phyloP scores from a whole-genome alignment of 2,113 vertebrate genomes.

The Lates calcarifer region DNA sequence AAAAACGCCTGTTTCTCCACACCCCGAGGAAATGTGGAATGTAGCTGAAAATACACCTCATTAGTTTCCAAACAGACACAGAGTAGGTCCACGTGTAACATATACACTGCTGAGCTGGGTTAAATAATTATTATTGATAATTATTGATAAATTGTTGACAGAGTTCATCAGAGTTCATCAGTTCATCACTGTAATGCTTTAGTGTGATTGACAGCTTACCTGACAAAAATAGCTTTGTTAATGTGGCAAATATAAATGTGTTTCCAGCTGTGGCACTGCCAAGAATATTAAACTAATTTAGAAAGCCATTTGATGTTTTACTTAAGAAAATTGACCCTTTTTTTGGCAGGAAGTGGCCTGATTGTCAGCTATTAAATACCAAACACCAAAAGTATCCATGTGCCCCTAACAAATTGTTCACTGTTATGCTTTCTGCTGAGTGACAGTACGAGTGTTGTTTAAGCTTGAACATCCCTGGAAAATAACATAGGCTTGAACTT shows the following conservation, averaged over 20 bases:
- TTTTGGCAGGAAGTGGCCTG: too few relatives aligned
- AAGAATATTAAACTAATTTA: not conserved
- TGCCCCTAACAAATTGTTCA: not conserved
- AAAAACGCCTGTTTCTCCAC: slow-evolving; percentile 30
- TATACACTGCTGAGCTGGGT: not conserved
- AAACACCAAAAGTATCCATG: not conserved
- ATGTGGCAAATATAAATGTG: not conserved
- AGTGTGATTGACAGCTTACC: not conserved
- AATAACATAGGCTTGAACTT: too few relatives aligned
- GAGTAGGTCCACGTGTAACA: not conserved
- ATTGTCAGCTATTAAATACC: too few relatives aligned
- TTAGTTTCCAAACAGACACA: slow-evolving; percentile 30
- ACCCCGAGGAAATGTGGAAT: slow-evolving; percentile 22
- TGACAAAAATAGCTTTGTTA: not conserved
- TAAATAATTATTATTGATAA: not conserved
- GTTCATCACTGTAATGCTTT: not conserved
- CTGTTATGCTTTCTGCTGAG: too few relatives aligned
- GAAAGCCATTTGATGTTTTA: not conserved
- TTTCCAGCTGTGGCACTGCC: not conserved
- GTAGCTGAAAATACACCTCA: slow-evolving; percentile 43
- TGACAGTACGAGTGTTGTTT: too few relatives aligned
- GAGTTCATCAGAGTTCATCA: too few relatives aligned
- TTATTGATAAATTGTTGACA: not conserved
- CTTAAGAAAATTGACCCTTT: not conserved
- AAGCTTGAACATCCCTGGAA: too few relatives aligned